Base-by-base conservation (phyloP, 2,113 vertebrate genomes). In the Sus scrofa region DNA sequence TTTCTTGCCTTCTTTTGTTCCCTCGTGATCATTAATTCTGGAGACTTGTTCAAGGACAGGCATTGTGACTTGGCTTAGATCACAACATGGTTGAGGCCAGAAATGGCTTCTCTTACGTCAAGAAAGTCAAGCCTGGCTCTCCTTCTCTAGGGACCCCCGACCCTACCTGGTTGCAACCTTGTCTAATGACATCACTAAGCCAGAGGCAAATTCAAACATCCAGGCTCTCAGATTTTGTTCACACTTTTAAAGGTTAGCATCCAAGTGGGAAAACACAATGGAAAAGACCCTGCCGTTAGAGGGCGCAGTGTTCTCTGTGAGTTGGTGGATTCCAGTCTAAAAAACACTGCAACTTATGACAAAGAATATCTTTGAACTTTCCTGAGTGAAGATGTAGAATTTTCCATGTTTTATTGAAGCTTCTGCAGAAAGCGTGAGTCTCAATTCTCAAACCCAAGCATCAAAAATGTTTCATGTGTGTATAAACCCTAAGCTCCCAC, bases 381-480 rank as follows among this genome's bases (percentile, higher is more conserved):
- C 18, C 50, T 54, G 37, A 44, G 7, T 75, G 62, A 70, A 6
- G 20, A 12, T 71, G 32, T 26, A 24, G 19, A 60, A 32, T 24
- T 39, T 37, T 3, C 34, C 3, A 3, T 34, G 32, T 71, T 18
- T 4, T 32, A 14, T 52, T 75, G 14, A 60, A 39, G 18, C 3
- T 50, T 84, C 60, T 68, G n/a, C 6, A 54, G 11, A 7, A 5
- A 58, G 2, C 26, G 12, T 0, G 37, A n/a, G 2, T 65, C 34
- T 81, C 15, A 32, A 37, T 44, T 4, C 22, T 89, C 34, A 62
- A 50, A 86, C 14, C 4, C 19, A 44, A 65, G 26, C 30, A 65
- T 32, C 54, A 32, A 27, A 26, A 44, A 39, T 1, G 0, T 30
- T 58, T n/a, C 14, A 37, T 24, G 0, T 6, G 2, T 19, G 13